Evolutionary conservation across 2,113 vertebrate genomes (phyloP).

Genomic region (Ascaphus truei): DNA sequence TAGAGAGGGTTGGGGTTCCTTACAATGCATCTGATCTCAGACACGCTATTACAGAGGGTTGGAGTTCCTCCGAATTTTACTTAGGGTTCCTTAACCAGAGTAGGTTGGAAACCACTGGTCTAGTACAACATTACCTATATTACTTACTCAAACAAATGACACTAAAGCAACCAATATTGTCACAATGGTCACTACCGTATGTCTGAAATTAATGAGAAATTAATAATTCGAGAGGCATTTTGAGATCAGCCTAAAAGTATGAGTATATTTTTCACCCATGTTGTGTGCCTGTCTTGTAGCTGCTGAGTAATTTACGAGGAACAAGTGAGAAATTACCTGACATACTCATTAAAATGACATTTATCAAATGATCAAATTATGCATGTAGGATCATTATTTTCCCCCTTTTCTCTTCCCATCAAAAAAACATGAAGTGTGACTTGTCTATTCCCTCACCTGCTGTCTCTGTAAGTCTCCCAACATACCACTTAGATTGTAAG

Average conservation of each 20-base stretch:
- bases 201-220: constrained; percentile 5
- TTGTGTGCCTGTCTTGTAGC: too few relatives aligned
- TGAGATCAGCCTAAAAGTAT: constrained; percentile 15
- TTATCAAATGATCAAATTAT: constrained; percentile 16
- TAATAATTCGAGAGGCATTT: background rate
- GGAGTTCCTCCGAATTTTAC: too few relatives aligned
- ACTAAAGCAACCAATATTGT: background rate
- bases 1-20: too few relatives aligned
- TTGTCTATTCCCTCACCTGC: too few relatives aligned
- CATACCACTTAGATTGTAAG: too few relatives aligned
- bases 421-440: constrained; percentile 15
- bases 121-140: constrained; percentile 14
- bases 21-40: too few relatives aligned
- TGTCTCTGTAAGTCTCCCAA: too few relatives aligned
- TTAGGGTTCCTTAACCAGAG: too few relatives aligned
- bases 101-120: too few relatives aligned
- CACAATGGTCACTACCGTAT: constrained; percentile 11
- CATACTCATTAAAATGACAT: constrained; percentile 20
- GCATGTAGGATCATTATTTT: background rate
- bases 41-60: too few relatives aligned
- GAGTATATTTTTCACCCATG: background rate
- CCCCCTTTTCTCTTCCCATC: background rate
- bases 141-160: constrained; percentile 6
- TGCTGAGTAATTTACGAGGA: too few relatives aligned
- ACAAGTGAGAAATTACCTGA: constrained; percentile 3